phyloP scores from a whole-genome alignment of 2,888 invertebrate genomes.

The Serrognathus titanus region DNA sequence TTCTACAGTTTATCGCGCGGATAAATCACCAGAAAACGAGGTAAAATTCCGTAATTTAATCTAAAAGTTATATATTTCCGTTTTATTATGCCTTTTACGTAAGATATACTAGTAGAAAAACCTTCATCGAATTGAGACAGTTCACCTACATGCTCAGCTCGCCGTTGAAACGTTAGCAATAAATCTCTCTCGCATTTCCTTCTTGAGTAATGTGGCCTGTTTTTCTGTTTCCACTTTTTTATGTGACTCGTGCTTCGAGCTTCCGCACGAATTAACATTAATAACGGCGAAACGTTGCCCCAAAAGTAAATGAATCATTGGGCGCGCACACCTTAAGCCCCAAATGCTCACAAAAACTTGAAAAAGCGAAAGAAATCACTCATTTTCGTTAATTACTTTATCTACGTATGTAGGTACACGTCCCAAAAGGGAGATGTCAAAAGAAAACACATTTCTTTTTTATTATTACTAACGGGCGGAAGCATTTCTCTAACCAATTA shows the following conservation, averaged over 20 bases:
- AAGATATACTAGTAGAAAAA: not conserved
- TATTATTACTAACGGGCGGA: no score
- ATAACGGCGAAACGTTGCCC: not conserved
- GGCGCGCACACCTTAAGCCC: no score
- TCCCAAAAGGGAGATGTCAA: no score
- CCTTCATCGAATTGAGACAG: not conserved
- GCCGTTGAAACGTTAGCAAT: not conserved
- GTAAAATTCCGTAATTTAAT: not conserved
- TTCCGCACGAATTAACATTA: not conserved
- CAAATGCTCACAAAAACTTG: no score
- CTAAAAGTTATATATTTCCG: not conserved
- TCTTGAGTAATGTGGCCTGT: not conserved
- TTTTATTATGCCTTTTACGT: not conserved
- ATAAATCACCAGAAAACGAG: not conserved
- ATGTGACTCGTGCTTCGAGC: not conserved
- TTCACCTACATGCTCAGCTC: not conserved
- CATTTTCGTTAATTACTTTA: no score
- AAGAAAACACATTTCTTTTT: no score
- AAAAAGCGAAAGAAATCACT: no score
- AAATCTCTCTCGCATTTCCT: constrained; percentile 1
- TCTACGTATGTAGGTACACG: no score
- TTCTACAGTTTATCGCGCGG: not conserved
- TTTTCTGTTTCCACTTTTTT: not conserved
- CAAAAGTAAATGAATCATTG: no score
- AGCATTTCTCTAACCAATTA: no score